Conservation (phyloP, 2,888 invertebrate species). For the Microplitis deprimator region DNA sequence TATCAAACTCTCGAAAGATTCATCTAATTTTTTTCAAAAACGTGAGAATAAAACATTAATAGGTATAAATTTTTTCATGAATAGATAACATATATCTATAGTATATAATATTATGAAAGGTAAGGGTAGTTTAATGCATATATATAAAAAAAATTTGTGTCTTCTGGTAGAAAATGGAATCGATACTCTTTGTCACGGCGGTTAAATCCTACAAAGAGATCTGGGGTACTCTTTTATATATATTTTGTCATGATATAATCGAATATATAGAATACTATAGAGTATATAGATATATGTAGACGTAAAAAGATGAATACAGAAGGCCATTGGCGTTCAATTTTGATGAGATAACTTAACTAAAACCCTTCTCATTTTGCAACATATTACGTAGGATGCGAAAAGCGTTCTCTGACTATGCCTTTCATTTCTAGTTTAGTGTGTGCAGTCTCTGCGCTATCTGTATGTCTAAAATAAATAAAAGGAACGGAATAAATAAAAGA, state of each 20-base stretch:
- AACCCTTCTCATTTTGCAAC: slow-evolving; percentile 52
- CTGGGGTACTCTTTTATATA: slow-evolving; percentile 39
- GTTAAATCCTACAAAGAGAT: slow-evolving; percentile 68
- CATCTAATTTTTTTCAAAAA: no score
- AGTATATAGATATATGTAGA: slow-evolving; percentile 7
- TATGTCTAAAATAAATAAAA: slow-evolving; percentile 17
- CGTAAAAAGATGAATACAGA: slow-evolving; percentile 45
- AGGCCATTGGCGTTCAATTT: slow-evolving; percentile 62
- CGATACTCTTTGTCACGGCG: slow-evolving; percentile 58
- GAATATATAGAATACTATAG: not conserved
- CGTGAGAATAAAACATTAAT: no score
- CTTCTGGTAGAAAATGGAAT: slow-evolving; percentile 55
- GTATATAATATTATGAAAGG: not conserved
- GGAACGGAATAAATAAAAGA: slow-evolving; percentile 18
- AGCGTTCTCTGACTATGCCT: not conserved
- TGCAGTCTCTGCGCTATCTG: slow-evolving; percentile 27
- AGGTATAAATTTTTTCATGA: not conserved
- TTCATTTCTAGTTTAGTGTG: slow-evolving; percentile 6
- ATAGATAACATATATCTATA: not conserved
- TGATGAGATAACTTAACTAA: slow-evolving; percentile 66
- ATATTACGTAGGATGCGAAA: not conserved
- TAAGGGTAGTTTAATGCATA: not conserved
- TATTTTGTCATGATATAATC: slow-evolving; percentile 19
- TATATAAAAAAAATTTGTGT: not conserved
- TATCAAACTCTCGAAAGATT: no score